phyloP scores from a whole-genome alignment of 2,113 vertebrate species.

The Collichthys lucidus region DNA sequence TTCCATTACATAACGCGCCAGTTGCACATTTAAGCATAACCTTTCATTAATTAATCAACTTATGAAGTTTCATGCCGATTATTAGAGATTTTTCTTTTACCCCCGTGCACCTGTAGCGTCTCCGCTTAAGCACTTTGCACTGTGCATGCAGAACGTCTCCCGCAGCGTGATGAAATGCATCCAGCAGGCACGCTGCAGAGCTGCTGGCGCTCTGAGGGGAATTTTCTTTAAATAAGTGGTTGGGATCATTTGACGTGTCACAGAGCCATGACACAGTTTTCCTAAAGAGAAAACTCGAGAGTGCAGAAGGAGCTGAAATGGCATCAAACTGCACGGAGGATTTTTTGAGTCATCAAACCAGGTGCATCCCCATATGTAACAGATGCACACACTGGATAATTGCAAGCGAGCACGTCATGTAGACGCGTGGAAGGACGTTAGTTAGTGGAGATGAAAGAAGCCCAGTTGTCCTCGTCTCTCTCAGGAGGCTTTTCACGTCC shows the following conservation, averaged over 20 bases:
- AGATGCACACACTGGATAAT: neutral
- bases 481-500: slow-evolving; percentile 56
- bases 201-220: neutral
- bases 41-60: too few species aligned
- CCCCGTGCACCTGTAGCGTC: too few species aligned
- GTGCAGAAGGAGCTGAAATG: neutral
- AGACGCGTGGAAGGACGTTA: neutral
- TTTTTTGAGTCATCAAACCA: neutral
- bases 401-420: slow-evolving; percentile 13
- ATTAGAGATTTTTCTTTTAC: neutral
- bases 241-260: neutral
- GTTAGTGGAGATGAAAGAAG: slow-evolving; percentile 18
- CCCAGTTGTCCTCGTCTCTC: slow-evolving; percentile 20
- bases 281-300: neutral
- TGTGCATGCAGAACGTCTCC: neutral
- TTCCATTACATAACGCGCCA: too few species aligned
- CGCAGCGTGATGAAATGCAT: neutral
- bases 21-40: too few species aligned
- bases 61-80: too few species aligned
- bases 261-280: neutral
- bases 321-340: neutral
- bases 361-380: neutral
- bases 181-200: neutral
- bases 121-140: neutral
- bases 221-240: neutral